phyloP scores from a whole-genome alignment of 2,888 invertebrate species.

The Hydraecia micacea region DNA sequence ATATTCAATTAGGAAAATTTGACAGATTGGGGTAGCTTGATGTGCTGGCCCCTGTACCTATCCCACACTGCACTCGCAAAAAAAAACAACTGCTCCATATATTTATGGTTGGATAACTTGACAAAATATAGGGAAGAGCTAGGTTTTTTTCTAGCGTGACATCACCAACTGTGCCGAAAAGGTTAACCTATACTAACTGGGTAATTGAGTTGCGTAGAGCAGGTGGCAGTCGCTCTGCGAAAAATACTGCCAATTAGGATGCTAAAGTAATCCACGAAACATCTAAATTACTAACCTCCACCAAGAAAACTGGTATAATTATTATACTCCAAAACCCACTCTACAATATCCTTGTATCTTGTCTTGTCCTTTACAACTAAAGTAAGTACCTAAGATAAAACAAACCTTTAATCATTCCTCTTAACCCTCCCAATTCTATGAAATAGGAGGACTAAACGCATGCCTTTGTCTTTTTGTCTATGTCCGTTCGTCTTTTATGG shows the following conservation, averaged over 20 bases:
- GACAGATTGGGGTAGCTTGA: no score
- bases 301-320: not conserved
- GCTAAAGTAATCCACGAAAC: not conserved
- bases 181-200: not conserved
- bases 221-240: not conserved
- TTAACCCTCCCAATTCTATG: slow-evolving; percentile 28
- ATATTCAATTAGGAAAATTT: no score
- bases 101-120: not conserved
- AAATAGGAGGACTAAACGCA: slow-evolving; percentile 19
- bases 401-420: slow-evolving; percentile 3
- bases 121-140: not conserved
- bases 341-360: not conserved
- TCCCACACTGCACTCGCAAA: no score
- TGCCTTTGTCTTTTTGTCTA: slow-evolving; percentile 44
- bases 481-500: slow-evolving; percentile 42
- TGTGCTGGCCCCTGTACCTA: no score
- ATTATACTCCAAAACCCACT: not conserved
- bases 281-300: not conserved
- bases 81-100: not conserved
- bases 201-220: not conserved
- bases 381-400: not conserved
- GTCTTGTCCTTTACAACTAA: not conserved
- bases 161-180: not conserved
- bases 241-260: not conserved
- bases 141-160: not conserved